phyloP scores from a whole-genome alignment of 2,888 invertebrate species.

The Caenorhabditis drosophilae region DNA sequence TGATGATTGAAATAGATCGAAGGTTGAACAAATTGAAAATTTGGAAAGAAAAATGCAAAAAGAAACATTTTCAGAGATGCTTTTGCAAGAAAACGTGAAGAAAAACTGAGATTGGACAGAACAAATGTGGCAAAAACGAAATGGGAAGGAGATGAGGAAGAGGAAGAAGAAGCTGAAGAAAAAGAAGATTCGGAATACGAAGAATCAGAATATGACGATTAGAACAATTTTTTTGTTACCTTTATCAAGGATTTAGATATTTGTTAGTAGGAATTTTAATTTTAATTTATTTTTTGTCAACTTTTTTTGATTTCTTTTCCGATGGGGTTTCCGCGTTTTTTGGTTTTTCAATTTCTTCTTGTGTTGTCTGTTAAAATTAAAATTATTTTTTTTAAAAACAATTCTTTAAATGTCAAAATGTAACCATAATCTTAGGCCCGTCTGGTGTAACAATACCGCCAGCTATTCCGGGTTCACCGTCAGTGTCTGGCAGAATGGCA shows the following conservation, averaged over 20 bases:
- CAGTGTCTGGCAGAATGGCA: not conserved
- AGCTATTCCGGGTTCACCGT: not conserved
- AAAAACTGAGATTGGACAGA: not conserved
- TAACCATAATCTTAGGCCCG: not conserved
- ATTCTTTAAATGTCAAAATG: no score
- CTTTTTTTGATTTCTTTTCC: not conserved
- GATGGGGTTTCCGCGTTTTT: not conserved
- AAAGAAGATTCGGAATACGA: not conserved
- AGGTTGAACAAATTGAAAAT: not conserved
- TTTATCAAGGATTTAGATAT: not conserved
- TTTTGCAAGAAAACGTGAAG: not conserved
- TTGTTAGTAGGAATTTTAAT: not conserved
- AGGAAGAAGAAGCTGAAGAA: conserved; percentile 1
- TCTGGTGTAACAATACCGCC: not conserved
- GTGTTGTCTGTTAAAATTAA: not conserved
- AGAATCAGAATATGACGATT: not conserved
- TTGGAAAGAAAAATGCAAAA: not conserved
- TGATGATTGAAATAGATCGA: conserved; percentile 1
- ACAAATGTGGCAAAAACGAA: not conserved
- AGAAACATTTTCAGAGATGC: not conserved
- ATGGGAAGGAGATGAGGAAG: not conserved
- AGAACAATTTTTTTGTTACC: not conserved
- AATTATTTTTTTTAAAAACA: not conserved
- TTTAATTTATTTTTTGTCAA: not conserved
- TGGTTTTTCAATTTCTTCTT: not conserved